Evolutionary conservation across 2,888 invertebrate species (phyloP), one percentile per base, ranked within the genome.

Genomic region (Apotomis betuletana): DNA sequence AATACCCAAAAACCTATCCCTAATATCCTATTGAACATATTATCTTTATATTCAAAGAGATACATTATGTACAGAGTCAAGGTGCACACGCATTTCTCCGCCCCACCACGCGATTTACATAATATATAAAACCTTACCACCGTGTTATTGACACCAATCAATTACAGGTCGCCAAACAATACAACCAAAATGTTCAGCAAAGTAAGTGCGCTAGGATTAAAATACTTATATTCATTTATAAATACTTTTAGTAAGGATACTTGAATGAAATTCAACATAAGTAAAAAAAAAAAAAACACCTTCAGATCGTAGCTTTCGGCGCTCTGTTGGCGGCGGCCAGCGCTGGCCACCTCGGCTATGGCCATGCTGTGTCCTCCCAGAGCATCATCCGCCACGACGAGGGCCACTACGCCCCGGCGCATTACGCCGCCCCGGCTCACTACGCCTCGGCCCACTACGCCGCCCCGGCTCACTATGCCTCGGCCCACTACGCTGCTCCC

Each of bases 311-410:
- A 78, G 85, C 89, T 71, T 79, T 94, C 74, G 82, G 87, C 73
- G 87, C 86, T 63, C 75, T 94, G 70, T 76, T 94, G 84, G 87
- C 88, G 46, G 85, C 93, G 12, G 90, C 92, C 74, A 90, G 86
- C 77, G 94, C 94, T 61, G 94, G 94, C 51, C 82, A 80, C 58
- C 82, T 83, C 63, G 87, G 70, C 13, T 57, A 74, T 61, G 75
- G 87, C 3, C 86, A 86, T 74, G 89, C 88, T 67, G 83, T 87
- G 62, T 90, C 90, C 9, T 87, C 86, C 62, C 89, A 90, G 73
- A 88, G 85, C 81, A 87, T 89, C 75, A 80, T 90, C 55, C 87
- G 85, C 59, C 87, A 89, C 69, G 88, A 89, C 61, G 85, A 85
- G 77, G 85, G 86, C 10, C 83, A 82, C 69, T 85, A 86, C 72